Evolutionary conservation across 2,797 vertebrate genomes (phyloP).

Genomic region (Falco naumanni): DNA sequence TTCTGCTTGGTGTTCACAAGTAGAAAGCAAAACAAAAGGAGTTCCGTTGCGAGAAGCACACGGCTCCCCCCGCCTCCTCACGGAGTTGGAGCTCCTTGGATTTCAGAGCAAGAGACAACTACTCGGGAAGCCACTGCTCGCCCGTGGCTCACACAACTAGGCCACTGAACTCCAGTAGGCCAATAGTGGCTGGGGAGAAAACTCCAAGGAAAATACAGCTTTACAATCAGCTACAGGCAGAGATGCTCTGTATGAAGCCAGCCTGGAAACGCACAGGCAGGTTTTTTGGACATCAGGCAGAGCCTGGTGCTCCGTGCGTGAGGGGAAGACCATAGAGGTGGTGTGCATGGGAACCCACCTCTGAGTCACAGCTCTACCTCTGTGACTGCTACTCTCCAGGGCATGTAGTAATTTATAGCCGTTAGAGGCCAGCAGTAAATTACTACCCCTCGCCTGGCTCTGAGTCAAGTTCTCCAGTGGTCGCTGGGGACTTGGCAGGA

Average conservation of each 20-base stretch:
- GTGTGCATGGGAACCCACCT: background rate
- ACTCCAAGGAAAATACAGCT: background rate
- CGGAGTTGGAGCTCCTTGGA: background rate
- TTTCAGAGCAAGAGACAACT: background rate
- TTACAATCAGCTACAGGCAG: background rate
- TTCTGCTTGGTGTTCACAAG: constrained; percentile 43
- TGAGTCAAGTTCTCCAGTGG: background rate
- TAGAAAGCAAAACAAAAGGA: constrained; percentile 15
- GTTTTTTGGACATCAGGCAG: background rate
- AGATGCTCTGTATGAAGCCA: background rate
- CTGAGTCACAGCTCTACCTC: constrained; percentile 32
- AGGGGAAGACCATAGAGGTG: background rate
- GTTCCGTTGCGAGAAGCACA: background rate
- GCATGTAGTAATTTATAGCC: background rate
- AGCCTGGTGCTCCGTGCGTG: accelerated
- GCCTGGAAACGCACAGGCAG: background rate
- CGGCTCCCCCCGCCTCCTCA: accelerated
- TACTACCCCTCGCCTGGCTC: background rate
- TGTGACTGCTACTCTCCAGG: background rate
- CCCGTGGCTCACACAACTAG: background rate
- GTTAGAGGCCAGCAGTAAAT: constrained; percentile 9
- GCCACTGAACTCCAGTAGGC: background rate
- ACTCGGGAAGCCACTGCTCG: background rate
- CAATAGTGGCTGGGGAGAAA: background rate
- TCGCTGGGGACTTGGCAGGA: background rate